These are phyloP conservation scores for Diorhabda elongata DNA, from an alignment of 1,140 invertebrate genomes.

Conservation along the genomic window DNA sequence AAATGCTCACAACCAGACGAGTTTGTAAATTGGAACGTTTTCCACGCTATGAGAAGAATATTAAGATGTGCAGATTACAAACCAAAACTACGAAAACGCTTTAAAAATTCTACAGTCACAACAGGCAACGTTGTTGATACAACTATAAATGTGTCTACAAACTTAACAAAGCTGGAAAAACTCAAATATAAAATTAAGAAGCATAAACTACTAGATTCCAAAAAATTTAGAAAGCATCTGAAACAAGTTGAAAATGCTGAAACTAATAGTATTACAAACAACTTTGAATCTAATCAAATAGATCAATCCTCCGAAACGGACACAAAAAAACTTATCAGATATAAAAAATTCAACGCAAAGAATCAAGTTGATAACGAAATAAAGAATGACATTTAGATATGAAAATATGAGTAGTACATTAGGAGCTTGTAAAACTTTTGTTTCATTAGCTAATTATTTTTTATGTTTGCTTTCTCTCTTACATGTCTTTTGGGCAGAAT, in stretches of 20 bases:
- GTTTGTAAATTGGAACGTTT: constrained; percentile 58
- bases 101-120: neutral
- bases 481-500: too few species aligned
- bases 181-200: constrained; percentile 27
- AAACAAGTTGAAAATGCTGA: neutral
- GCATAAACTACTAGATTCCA: neutral
- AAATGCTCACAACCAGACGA: constrained; percentile 57
- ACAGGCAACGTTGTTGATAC: neutral
- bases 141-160: neutral
- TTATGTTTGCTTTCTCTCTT: too few species aligned
- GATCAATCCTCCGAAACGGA: too few species aligned
- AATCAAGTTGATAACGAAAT: too few species aligned
- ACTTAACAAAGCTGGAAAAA: constrained; percentile 26
- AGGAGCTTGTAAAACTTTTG: too few species aligned
- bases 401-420: too few species aligned
- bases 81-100: constrained; percentile 41
- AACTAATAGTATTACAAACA: neutral
- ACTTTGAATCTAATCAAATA: too few species aligned
- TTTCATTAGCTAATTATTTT: too few species aligned
- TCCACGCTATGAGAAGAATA: constrained; percentile 51
- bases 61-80: constrained; percentile 43
- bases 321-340: too few species aligned
- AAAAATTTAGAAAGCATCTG: neutral
- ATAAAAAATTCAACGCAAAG: too few species aligned
- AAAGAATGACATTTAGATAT: too few species aligned